These are phyloP conservation scores for Siphamia tubifer DNA, from an alignment of 2,113 vertebrate genomes.

Conservation along the genomic window DNA sequence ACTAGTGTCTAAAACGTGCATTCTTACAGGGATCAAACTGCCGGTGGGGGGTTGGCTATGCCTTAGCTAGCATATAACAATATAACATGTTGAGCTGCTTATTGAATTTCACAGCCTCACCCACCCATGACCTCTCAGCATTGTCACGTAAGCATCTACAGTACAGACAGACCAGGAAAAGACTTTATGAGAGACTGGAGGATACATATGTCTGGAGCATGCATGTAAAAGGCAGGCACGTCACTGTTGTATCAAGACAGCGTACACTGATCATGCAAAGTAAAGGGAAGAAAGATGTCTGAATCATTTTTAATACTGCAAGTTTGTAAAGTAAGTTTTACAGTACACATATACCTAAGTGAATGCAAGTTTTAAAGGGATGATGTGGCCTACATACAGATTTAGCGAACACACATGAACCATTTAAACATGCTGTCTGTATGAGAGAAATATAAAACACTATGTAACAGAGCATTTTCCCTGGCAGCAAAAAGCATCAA, in stretches of 20 bases:
- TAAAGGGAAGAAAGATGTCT: not conserved
- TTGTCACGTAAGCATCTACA: conserved; percentile 35
- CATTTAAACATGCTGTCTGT: not conserved
- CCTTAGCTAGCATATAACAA: conserved; percentile 33
- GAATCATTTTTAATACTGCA: not conserved
- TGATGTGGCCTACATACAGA: not conserved
- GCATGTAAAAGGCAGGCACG: not conserved
- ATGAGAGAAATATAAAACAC: conserved; percentile 14
- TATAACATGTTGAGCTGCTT: conserved; percentile 52
- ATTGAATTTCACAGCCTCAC: conserved; percentile 48
- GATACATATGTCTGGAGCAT: not conserved
- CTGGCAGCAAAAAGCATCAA: conserved; percentile 31
- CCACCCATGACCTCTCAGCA: conserved; percentile 11
- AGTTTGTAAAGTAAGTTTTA: not conserved
- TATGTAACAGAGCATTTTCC: conserved; percentile 31
- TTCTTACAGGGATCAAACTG: conserved; percentile 45
- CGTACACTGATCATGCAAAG: too few species aligned
- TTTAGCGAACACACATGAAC: not conserved
- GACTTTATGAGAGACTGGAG: not conserved
- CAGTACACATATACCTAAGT: too few species aligned
- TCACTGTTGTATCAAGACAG: not conserved
- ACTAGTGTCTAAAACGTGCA: conserved; percentile 10
- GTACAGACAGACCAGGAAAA: not conserved
- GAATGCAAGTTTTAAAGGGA: not conserved
- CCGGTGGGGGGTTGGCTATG: not conserved